These are phyloP conservation scores for Lepas anatifera DNA, from an alignment of 2,888 invertebrate species.

Conservation along the genomic window DNA sequence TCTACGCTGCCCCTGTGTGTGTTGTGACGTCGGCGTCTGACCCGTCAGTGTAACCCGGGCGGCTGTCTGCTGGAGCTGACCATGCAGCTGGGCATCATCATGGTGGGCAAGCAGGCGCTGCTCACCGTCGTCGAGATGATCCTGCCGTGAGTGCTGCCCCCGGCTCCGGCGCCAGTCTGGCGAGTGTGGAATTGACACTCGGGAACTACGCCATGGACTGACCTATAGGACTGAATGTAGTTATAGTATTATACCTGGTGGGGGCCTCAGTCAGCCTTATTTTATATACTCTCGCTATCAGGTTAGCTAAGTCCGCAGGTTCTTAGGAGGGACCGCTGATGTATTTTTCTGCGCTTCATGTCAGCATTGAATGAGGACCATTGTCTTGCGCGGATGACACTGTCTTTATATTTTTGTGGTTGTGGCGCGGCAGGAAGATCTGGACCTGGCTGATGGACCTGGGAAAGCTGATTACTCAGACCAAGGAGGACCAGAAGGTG, in stretches of 20 bases:
- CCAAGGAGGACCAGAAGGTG: slow-evolving; percentile 34
- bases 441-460: slow-evolving; percentile 60
- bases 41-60: slow-evolving; percentile 66
- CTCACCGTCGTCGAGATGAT: slow-evolving; percentile 80
- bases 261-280: too few relatives aligned
- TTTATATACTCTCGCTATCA: too few relatives aligned
- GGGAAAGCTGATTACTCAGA: slow-evolving; percentile 42
- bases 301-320: too few relatives aligned
- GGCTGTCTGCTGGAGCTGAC: slow-evolving; percentile 87
- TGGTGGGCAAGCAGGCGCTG: slow-evolving; percentile 91
- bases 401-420: too few relatives aligned
- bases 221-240: too few relatives aligned
- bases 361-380: background rate
- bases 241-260: too few relatives aligned
- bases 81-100: slow-evolving; percentile 86
- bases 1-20: background rate
- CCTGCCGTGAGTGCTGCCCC: slow-evolving; percentile 47
- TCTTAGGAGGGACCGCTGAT: too few relatives aligned
- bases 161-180: too few relatives aligned
- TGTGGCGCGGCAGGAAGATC: slow-evolving; percentile 37
- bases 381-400: too few relatives aligned
- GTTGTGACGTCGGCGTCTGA: background rate
- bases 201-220: too few relatives aligned
- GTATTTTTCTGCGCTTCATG: background rate
- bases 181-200: too few relatives aligned